Conservation (phyloP, 2,797 vertebrate genomes). For the Oryzias sinensis region DNA sequence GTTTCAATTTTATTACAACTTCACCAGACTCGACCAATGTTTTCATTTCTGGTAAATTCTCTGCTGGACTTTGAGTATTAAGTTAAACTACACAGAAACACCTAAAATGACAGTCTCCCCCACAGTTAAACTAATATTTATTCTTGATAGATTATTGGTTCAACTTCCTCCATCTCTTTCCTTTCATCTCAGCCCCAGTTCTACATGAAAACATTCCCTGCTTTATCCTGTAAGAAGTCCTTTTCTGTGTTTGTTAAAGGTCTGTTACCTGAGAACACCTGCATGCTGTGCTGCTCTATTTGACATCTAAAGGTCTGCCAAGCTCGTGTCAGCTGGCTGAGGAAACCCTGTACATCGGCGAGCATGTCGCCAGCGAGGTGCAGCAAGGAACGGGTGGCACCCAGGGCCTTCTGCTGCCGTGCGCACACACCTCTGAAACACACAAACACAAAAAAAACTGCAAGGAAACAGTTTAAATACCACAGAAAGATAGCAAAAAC, state of each 20-base stretch:
- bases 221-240: slow-evolving; percentile 10
- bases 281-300: slow-evolving; percentile 49
- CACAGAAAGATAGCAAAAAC: neutral
- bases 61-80: slow-evolving; percentile 19
- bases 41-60: slow-evolving; percentile 6
- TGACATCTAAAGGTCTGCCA: slow-evolving; percentile 67
- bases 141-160: slow-evolving; percentile 38
- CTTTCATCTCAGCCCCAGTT: slow-evolving; percentile 25
- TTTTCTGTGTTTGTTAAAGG: neutral
- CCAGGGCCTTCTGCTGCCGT: slow-evolving; percentile 70
- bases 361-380: slow-evolving; percentile 69
- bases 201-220: slow-evolving; percentile 8
- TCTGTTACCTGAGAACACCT: slow-evolving; percentile 64
- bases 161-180: slow-evolving; percentile 15
- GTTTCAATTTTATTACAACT: slow-evolving; percentile 29
- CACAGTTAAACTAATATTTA: slow-evolving; percentile 54
- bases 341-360: slow-evolving; percentile 70
- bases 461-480: slow-evolving; percentile 6
- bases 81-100: slow-evolving; percentile 34
- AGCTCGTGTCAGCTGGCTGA: slow-evolving; percentile 67
- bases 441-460: slow-evolving; percentile 18
- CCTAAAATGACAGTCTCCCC: slow-evolving; percentile 8
- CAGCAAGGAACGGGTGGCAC: slow-evolving; percentile 68
- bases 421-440: slow-evolving; percentile 69
- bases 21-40: slow-evolving; percentile 17